Evolutionary conservation across 2,113 vertebrate species (phyloP).

Genomic region (Trogon surrucura): DNA sequence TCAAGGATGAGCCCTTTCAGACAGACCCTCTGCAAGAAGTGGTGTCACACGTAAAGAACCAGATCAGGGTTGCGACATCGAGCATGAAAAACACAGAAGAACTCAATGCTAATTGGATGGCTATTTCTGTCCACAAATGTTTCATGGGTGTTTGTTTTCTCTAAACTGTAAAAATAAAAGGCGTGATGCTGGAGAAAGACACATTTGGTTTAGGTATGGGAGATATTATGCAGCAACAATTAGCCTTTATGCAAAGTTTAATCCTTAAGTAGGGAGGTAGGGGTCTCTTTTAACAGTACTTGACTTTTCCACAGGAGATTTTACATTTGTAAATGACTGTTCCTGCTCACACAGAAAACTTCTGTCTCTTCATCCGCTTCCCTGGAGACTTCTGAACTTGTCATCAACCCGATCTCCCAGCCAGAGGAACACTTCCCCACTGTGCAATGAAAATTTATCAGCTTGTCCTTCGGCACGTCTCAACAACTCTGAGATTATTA

Average conservation of each 20-base stretch:
- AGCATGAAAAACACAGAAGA: background rate
- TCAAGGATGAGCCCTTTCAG: background rate
- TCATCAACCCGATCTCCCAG: conserved; percentile 33
- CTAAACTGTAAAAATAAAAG: background rate
- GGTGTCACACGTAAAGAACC: background rate
- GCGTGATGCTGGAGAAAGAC: conserved; percentile 6
- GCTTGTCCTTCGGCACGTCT: conserved; percentile 54
- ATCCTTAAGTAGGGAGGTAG: background rate
- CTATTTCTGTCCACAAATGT: background rate
- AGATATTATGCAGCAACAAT: background rate
- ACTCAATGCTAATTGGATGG: background rate
- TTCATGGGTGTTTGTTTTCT: background rate
- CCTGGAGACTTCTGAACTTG: conserved; percentile 47
- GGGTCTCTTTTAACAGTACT: conserved; percentile 3
- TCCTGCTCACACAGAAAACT: conserved; percentile 18
- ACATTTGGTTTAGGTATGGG: background rate
- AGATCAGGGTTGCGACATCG: background rate
- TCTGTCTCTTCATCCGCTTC: conserved; percentile 27
- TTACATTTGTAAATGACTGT: conserved; percentile 18
- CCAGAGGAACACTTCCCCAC: conserved; percentile 50
- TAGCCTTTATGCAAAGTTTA: conserved; percentile 29
- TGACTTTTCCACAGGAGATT: conserved; percentile 43
- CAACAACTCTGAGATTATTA: conserved; percentile 61
- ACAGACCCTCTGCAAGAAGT: background rate
- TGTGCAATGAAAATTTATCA: conserved; percentile 61